These are phyloP conservation scores for Chamaetylas fuelleborni DNA, from an alignment of 2,113 vertebrate species.

Conservation along the genomic window DNA sequence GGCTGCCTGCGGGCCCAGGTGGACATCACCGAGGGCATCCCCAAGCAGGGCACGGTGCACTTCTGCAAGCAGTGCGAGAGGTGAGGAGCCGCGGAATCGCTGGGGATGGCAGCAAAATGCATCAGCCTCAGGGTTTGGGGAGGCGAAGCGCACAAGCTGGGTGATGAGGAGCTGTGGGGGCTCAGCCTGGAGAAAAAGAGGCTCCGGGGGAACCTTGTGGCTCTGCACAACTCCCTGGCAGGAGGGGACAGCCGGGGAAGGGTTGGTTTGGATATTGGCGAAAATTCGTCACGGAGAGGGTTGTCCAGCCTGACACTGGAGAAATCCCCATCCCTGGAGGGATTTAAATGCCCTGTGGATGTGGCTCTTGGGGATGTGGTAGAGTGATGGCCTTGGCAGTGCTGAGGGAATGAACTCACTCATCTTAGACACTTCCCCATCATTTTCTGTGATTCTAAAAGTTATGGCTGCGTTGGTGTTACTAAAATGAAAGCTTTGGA, in stretches of 20 bases:
- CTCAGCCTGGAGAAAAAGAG: neutral
- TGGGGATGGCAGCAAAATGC: neutral
- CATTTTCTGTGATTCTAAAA: neutral
- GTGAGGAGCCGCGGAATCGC: slow-evolving; percentile 37
- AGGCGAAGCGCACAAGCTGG: accelerated
- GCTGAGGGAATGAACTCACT: too few relatives aligned
- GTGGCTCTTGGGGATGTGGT: too few relatives aligned
- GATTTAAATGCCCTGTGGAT: neutral
- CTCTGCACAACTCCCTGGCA: neutral
- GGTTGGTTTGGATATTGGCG: neutral
- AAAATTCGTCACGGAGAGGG: neutral
- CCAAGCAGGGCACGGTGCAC: slow-evolving; percentile 89
- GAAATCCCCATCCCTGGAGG: neutral
- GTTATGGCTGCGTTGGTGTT: neutral
- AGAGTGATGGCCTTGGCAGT: neutral
- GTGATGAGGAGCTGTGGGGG: neutral
- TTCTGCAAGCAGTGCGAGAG: slow-evolving; percentile 99
- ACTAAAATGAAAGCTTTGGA: neutral
- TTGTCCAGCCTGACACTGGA: neutral
- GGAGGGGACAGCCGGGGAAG: neutral
- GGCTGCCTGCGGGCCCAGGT: slow-evolving; percentile 90
- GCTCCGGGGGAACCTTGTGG: neutral
- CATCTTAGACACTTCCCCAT: neutral
- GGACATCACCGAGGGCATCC: slow-evolving; percentile 98
- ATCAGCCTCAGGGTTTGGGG: accelerated